Base-by-base conservation (phyloP, 2,888 invertebrate species). In the Linnaemya tessellans region DNA sequence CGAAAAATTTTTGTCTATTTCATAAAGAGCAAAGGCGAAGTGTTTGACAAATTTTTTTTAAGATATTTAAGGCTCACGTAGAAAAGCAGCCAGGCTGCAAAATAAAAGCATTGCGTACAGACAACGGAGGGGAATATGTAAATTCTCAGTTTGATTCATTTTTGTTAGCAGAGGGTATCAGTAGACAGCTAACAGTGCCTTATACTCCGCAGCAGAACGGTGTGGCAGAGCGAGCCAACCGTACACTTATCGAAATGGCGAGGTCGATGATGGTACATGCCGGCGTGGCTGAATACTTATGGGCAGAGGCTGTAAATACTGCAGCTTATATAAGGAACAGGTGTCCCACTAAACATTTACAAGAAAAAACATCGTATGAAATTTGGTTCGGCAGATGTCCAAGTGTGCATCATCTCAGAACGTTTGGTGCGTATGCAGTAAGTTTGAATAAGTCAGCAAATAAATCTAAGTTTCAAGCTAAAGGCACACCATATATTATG, bases 281-380 rank as follows among this genome's bases (percentile, higher is more conserved):
- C 13, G 64, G 56, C 10, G 64, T 65, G 5, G 30, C 38, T 4
- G 8, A 71, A 43, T 56, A 54, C 13, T 46, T 79, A 3, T 80
- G 79, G 80, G 38, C 71, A 65, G 64, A 80, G 41, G 75, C 41
- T n/a, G 13, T 54, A 5, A 74, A 75, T n/a, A 65, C 54, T 1
- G 74, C 64, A 13, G 74, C 13, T 10, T 75, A 64, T 10, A 25
- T 86, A 46, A 49, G 64, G 4, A 75, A 75, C 8, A 75, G 74
- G 49, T 58, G 77, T 35, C 58, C 78, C n/a, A 68, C 78, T 25
- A 77, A 43, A 41, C 30, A 15, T 1, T 51, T 87, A 11, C 35
- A 49, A 18, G 56, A 82, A 7, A 80, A 84, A 58, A 89, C 89
- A 10, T 88, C 89, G 11, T 88, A 85, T 74, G 88, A 89, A 84